A percentile compares a stretch with the other conserved stretches of the same genome.
Conservation (phyloP, 1,140 invertebrate species). For the Trichonephila clavata region DNA sequence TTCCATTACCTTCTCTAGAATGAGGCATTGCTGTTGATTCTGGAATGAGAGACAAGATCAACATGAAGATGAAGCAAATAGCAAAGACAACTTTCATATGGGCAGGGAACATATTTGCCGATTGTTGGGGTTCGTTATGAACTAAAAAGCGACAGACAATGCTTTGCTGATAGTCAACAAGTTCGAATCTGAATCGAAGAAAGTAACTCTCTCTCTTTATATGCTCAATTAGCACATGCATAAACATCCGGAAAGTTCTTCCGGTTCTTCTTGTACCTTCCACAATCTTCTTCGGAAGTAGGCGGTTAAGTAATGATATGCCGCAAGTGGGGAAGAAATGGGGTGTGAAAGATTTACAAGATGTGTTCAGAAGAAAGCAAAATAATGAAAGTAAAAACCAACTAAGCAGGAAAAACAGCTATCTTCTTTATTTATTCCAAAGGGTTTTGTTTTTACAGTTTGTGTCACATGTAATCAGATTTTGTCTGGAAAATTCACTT, state of each 20-base stretch:
- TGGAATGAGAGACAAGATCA: not conserved
- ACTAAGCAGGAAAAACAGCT: not conserved
- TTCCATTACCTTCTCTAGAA: not conserved
- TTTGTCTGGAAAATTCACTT: not conserved
- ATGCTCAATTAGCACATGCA: not conserved
- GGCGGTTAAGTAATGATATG: conserved; percentile 14
- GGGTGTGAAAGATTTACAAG: conserved; percentile 44
- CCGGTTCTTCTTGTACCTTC: conserved; percentile 14
- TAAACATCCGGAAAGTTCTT: conserved; percentile 39
- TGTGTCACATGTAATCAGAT: conserved; percentile 16
- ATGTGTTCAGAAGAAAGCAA: conserved; percentile 5
- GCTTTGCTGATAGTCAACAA: not conserved
- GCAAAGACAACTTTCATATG: not conserved
- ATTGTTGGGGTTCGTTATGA: not conserved
- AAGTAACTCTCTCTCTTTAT: not conserved
- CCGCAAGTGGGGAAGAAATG: conserved; percentile 24
- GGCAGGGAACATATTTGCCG: not conserved
- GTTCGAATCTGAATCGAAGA: not conserved
- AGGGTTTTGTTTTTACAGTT: not conserved
- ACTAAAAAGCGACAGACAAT: not conserved
- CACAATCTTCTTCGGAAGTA: conserved; percentile 44
- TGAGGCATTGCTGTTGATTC: conserved; percentile 31
- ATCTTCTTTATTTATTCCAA: conserved; percentile 28
- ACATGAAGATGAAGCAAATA: not conserved
- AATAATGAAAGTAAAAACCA: not conserved